Base-by-base conservation (phyloP, 1,140 invertebrate genomes). In the Apis dorsata region DNA sequence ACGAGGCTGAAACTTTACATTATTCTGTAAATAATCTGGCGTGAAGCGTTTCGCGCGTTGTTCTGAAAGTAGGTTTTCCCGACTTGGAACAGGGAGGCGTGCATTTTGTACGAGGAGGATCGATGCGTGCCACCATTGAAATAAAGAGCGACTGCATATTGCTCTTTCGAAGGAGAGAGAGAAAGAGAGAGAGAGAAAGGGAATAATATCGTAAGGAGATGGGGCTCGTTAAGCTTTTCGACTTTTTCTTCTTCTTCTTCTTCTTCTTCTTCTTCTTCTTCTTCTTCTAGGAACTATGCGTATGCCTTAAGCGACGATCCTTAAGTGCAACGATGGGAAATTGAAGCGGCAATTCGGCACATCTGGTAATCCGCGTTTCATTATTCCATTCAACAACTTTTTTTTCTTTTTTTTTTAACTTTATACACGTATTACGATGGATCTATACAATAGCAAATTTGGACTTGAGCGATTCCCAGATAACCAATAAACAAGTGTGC, bases 91-190 rank as follows among this genome's bases (percentile, higher is more conserved):
- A 11, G 44, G 15, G 59, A 21, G 59, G 28, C 17, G 55, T 9
- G 34, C 17, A 49, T 19, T n/a, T 75, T 51, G 59, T 49, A 74
- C 19, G 12, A 13, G 55, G 1, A 55, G 70, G 28, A 49, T 62
- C 72, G 72, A 75, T 51, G 72, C n/a, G 34, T 62, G 24, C 34
- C 15, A 24, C 13, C 59, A 24, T 75, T 75, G 59, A 55, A 73
- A 73, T 44, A 59, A 49, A 63, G 34, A 49, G 13, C 72, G 24
- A 49, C 34, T 59, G 57, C 55, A 74, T 62, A 51, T 63, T 59
- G 28, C 72, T 44, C 34, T 44, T 44, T 44, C 34, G 34, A 44
- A 44, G 0, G 34, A 44, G 34, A 44, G 21, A 21, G 13, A 2
- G 9, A 24, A 24, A 24, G 24, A 8, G 9, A 2, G 1, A 17